A percentile compares a stretch with the other conserved stretches of the same genome.
Evolutionary conservation across 2,113 vertebrate genomes (phyloP).

Genomic region (Mohoua ochrocephala): DNA sequence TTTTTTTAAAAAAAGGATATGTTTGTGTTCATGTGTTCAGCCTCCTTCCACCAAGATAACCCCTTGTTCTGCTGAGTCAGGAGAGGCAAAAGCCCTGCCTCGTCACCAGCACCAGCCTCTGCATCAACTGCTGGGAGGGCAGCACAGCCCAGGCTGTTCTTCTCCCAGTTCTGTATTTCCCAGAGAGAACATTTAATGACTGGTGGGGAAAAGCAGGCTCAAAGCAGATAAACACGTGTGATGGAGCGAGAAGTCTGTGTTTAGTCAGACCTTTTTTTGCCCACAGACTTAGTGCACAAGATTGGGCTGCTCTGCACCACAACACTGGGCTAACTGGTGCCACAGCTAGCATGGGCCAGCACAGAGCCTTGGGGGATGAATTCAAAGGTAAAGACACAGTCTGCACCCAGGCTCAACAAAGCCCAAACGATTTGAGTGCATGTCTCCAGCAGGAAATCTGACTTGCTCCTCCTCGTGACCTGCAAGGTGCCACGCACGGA

Average conservation of each 20-base stretch:
- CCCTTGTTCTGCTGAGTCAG: neutral
- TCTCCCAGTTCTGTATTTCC: fast-evolving
- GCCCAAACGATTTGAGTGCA: neutral
- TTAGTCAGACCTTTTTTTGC: neutral
- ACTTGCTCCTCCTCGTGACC: neutral
- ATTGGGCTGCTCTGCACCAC: neutral
- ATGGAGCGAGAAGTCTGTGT: neutral
- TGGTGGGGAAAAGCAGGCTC: neutral
- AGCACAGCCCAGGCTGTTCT: neutral
- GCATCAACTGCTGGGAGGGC: neutral
- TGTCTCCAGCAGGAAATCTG: neutral
- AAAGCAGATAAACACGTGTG: neutral
- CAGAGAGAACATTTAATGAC: neutral
- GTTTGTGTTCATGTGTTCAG: neutral
- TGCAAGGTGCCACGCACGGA: neutral
- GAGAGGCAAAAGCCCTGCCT: neutral
- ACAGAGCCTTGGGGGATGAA: neutral
- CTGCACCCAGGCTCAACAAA: neutral
- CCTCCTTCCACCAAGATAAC: neutral
- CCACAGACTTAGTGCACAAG: neutral
- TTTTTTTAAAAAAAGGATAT: neutral
- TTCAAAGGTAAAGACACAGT: neutral
- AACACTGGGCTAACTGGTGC: neutral
- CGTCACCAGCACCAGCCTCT: neutral
- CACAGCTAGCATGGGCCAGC: neutral